Evolutionary conservation across 2,797 vertebrate species (phyloP).

Genomic region (Hybognathus amarus): DNA sequence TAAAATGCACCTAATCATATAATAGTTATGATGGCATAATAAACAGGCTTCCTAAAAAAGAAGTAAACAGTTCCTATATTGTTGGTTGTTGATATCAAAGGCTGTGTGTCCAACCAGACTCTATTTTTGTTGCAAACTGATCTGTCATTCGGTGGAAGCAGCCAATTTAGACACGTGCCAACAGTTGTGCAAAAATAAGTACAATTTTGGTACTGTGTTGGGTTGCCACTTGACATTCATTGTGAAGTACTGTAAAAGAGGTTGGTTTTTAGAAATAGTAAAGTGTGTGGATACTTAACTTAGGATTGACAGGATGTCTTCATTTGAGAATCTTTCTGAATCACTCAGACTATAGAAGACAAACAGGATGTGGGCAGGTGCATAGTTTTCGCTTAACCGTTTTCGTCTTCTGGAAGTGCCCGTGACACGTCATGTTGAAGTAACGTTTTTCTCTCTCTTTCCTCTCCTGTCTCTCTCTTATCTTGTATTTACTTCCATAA

Average conservation of each 20-base stretch:
- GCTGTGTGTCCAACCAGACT: not conserved
- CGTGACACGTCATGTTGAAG: not conserved
- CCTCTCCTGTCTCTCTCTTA: conserved; percentile 21
- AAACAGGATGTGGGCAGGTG: conserved; percentile 64
- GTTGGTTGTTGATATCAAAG: not conserved
- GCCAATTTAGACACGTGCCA: conserved; percentile 5
- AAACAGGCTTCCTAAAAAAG: not conserved
- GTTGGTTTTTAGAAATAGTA: not conserved
- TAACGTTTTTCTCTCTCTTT: conserved; percentile 12
- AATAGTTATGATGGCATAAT: too few species aligned
- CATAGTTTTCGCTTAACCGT: conserved; percentile 43
- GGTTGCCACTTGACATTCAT: not conserved
- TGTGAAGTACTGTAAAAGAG: not conserved
- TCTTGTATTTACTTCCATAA: conserved; percentile 22
- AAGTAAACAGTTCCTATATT: not conserved
- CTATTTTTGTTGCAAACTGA: conserved; percentile 6
- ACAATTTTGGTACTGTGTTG: not conserved
- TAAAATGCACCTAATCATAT: not conserved
- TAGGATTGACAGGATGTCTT: conserved; percentile 47
- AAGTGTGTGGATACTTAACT: not conserved
- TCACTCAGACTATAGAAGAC: conserved; percentile 3
- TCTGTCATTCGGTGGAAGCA: not conserved
- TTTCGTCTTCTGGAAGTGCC: conserved; percentile 33
- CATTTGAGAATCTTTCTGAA: conserved; percentile 36
- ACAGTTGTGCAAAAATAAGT: not conserved